These are phyloP conservation scores for Rhagologus leucostigma DNA, from an alignment of 2,113 vertebrate species.

Conservation along the genomic window DNA sequence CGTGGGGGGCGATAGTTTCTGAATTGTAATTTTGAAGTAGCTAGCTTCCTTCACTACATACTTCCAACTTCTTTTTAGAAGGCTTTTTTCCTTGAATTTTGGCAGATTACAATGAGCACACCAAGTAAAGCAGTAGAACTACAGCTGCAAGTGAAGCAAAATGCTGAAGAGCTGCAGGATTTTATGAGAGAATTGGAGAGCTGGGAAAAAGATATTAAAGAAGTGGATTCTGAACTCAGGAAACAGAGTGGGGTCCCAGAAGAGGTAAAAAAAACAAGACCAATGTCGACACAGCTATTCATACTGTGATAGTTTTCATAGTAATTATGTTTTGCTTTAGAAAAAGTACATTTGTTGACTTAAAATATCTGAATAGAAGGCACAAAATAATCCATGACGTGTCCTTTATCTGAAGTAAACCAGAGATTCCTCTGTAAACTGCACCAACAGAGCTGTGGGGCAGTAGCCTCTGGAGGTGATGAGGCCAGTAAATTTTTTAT, in stretches of 20 bases:
- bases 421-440: background rate
- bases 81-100: background rate
- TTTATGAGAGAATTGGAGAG: conserved; percentile 89
- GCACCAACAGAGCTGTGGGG: background rate
- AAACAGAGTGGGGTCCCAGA: conserved; percentile 65
- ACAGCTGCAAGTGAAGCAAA: conserved; percentile 91
- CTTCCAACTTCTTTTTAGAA: background rate
- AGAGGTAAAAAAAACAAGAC: conserved; percentile 56
- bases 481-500: background rate
- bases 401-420: background rate
- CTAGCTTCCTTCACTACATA: background rate
- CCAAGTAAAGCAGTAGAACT: conserved; percentile 86
- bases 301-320: background rate
- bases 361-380: background rate
- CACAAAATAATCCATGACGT: background rate
- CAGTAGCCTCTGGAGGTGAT: background rate
- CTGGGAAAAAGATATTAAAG: conserved; percentile 93
- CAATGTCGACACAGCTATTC: background rate
- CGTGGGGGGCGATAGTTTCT: fast-evolving
- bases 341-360: background rate
- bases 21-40: background rate
- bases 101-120: conserved; percentile 74
- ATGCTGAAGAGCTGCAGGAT: conserved; percentile 89
- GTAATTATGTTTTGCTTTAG: background rate
- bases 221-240: conserved; percentile 84